Percentiles rank a stretch among this genome's conserved stretches.
Conservation (phyloP, 2,888 invertebrate genomes). For the Lamproptera curius region DNA sequence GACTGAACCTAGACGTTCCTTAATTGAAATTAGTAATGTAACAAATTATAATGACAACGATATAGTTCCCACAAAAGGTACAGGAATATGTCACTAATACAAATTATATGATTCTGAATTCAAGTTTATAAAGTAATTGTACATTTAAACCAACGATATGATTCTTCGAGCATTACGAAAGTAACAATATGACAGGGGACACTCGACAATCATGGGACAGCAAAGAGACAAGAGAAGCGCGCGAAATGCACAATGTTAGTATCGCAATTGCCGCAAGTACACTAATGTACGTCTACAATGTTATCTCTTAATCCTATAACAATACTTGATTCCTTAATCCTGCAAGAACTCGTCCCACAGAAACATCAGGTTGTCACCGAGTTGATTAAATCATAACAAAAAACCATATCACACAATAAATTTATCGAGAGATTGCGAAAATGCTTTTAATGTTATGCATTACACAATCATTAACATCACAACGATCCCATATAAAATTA, state of each 20-base stretch:
- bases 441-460: neutral
- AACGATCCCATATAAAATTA: constrained; percentile 26
- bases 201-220: too few species aligned
- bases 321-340: constrained; percentile 34
- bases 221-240: neutral
- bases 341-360: constrained; percentile 23
- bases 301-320: constrained; percentile 30
- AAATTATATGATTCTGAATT: too few species aligned
- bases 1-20: too few species aligned
- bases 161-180: too few species aligned
- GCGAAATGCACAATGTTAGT: constrained; percentile 13
- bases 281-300: constrained; percentile 13
- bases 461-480: constrained; percentile 4
- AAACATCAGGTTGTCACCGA: constrained; percentile 21
- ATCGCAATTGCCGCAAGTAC: neutral
- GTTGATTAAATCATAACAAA: constrained; percentile 22
- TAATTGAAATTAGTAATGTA: too few species aligned
- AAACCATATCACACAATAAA: constrained; percentile 27
- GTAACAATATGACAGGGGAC: too few species aligned
- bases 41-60: too few species aligned
- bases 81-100: too few species aligned
- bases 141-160: too few species aligned
- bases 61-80: too few species aligned
- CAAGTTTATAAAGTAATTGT: too few species aligned
- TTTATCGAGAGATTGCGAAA: constrained; percentile 18